Evolutionary conservation across 2,888 invertebrate genomes (phyloP), one percentile per base, ranked within the genome.

Genomic region (Leistus spinibarbis): DNA sequence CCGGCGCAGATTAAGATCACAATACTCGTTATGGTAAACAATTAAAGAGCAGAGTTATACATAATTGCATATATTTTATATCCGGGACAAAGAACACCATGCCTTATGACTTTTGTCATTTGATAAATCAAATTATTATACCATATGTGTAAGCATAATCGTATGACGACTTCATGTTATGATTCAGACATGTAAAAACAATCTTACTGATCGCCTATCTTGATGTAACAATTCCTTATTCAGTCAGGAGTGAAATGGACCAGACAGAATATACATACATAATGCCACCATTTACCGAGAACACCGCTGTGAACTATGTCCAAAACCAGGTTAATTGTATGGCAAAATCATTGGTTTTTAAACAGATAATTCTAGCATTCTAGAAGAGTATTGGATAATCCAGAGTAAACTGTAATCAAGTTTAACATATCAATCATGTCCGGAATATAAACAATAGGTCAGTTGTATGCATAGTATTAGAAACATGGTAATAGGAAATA

Each of bases 221-320:
- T 66, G 72, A 72, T 72, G 72, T 66, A 72, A 72, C 72, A 66
- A 65, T 72, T 56, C 72, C 72, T 23, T 72, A 72, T 72, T 66
- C 19, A 72, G 72, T 16, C 54, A 3, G 7, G 20, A 40, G 65
- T 54, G 54, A 72, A 65, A 54, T 65, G 57, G 72, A 72, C 65
- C 72, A 9, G 16, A 56, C 9, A 56, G 66, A n/a, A n/a, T n/a
- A 65, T 72, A 72, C 65, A 65, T 27, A 72, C 66, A 65, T 72
- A 72, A 72, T 65, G 57, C 27, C 22, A 13, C 72, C 57, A 72
- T 72, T 72, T 72, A 72, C 64, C 19, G 56, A 57, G 19, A 23
- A 72, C 57, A 19, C 60, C 60, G 60, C 60, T 60, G 66, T 19
- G 57, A 72, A 57, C 71, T 63, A 17, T 63, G 4, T 54, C 40